Base-by-base conservation (phyloP, 2,797 vertebrate species). In the Gephyroberyx darwinii region DNA sequence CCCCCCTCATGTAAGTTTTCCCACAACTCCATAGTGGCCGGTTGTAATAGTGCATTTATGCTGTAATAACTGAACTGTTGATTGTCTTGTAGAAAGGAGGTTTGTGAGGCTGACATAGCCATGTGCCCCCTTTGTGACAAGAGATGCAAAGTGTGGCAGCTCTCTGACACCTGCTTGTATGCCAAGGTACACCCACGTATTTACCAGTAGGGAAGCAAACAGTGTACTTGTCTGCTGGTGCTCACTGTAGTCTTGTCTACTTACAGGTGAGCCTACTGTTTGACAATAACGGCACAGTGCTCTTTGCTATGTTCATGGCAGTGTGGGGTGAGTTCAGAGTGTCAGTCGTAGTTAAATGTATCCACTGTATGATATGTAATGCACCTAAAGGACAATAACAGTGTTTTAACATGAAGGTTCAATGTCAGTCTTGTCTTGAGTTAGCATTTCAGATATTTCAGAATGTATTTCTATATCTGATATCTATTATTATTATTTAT, bases 241-340 rank as follows among this genome's bases (percentile, higher is more conserved):
- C 56, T 77, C 37, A 84, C 35, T 45, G 16, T 41, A 53, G 0
- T 83, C 17, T 75, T 55, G 37, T 77, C 55, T 70, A 48, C 74
- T 73, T 73, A 3, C 89, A 99, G 98, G 85, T 99, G 85, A 99
- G 94, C 56, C 93, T 95, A 74, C 92, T 97, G 75, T 96, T 99
- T 45, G 98, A 99, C 90, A 98, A 99, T 14, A 94, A 95, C 19
- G 95, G 95, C 65, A 99, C 98, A 0, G 96, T 98, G 56, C 1
- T 94, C 39, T 98, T 99, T 62, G 97, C 98, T 0, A 96, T 98
- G 74, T 93, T 96, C 90, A 98, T 98, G 97, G 96, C 98, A 0
- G 79, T 98, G 65, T 99, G 97, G 98, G 96, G 98, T 99, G 92
- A 93, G 96, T 95, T 83, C 52, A 62, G 4, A 68, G 2, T 71